Conservation (phyloP, 1,140 invertebrate genomes). For the Adoxophyes honmai region DNA sequence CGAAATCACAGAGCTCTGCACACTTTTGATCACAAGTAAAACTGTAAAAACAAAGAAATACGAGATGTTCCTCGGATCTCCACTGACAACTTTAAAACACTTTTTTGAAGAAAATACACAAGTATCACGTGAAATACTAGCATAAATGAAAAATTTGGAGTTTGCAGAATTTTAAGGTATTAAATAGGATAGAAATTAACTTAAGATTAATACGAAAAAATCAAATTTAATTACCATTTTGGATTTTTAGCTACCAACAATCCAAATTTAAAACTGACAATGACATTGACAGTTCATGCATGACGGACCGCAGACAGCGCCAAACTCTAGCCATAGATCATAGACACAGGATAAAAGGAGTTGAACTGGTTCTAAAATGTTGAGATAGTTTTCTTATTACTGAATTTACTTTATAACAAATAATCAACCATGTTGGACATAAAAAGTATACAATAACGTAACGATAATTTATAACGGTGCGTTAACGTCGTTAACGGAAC, state of each 20-base stretch:
- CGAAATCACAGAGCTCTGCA: background rate
- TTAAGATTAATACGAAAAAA: constrained; percentile 26
- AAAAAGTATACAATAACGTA: too few species aligned
- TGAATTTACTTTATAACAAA: too few species aligned
- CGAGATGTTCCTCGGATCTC: constrained; percentile 3
- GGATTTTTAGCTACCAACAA: constrained; percentile 34
- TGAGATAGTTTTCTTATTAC: too few species aligned
- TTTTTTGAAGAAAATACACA: constrained; percentile 30
- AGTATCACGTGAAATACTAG: constrained; percentile 30
- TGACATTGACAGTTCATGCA: constrained; percentile 1
- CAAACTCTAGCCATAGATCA: background rate
- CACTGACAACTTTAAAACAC: constrained; percentile 25
- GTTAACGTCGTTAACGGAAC: background rate
- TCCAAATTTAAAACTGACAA: constrained; percentile 31
- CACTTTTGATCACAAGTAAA: background rate
- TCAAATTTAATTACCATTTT: constrained; percentile 66
- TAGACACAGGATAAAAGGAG: too few species aligned
- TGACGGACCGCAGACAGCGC: background rate
- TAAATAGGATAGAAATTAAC: constrained; percentile 25
- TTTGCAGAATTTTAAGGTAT: too few species aligned
- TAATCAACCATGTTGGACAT: too few species aligned
- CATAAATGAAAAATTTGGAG: constrained; percentile 13
- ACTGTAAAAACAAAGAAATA: background rate
- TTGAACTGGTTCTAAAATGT: too few species aligned
- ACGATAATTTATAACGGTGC: background rate